Evolutionary conservation across 2,888 invertebrate species (phyloP).

Genomic region (Leptodirus hochenwartii): DNA sequence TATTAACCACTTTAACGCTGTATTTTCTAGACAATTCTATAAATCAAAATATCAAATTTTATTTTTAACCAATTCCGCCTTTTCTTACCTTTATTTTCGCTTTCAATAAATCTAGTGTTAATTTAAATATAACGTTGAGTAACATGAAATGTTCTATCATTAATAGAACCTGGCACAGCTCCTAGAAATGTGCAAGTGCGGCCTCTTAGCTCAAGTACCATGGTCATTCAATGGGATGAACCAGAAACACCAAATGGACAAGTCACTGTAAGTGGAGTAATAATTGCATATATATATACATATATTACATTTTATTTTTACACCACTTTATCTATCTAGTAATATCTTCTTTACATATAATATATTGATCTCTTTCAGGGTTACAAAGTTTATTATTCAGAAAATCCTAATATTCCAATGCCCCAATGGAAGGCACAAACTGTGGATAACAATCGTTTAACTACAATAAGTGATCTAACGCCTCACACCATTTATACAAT

Average conservation of each 20-base stretch:
- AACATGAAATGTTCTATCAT: too few relatives aligned
- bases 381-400: conserved; percentile 94
- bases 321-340: too few relatives aligned
- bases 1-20: too few relatives aligned
- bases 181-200: conserved; percentile 88
- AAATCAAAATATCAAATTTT: too few relatives aligned
- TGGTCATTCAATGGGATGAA: conserved; percentile 97
- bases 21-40: too few relatives aligned
- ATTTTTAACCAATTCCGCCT: too few relatives aligned
- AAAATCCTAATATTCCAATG: conserved; percentile 62
- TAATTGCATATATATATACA: background rate
- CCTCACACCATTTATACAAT: conserved; percentile 90
- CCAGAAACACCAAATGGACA: conserved; percentile 95
- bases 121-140: too few relatives aligned
- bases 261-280: conserved; percentile 60
- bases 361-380: conserved; percentile 40
- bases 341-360: too few relatives aligned
- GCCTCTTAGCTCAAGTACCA: conserved; percentile 85
- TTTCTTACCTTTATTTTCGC: too few relatives aligned
- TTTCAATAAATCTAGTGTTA: too few relatives aligned
- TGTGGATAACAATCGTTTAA: conserved; percentile 83
- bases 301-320: background rate
- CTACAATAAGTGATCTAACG: conserved; percentile 80
- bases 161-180: conserved; percentile 87
- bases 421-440: conserved; percentile 85